Percentiles rank a stretch among this genome's conserved stretches.
Conservation (phyloP, 2,113 vertebrate genomes). For the Procavia capensis region DNA sequence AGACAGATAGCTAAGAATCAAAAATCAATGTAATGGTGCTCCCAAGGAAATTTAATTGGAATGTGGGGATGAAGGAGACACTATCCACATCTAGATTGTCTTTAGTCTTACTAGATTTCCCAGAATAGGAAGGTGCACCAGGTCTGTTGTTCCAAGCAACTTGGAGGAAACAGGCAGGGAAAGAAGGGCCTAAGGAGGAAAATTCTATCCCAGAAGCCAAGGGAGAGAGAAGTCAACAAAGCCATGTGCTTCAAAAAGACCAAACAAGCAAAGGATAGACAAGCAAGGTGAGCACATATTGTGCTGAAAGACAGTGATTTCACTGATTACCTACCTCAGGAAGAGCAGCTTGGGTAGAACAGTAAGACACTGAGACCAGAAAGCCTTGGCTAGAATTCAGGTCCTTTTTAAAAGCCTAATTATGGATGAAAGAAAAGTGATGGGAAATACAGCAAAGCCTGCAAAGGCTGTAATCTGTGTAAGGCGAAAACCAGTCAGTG, state of each 20-base stretch:
- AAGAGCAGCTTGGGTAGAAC: background rate
- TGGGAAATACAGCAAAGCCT: background rate
- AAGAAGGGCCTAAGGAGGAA: background rate
- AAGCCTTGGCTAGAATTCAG: background rate
- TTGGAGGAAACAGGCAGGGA: background rate
- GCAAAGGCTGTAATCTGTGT: too few species aligned
- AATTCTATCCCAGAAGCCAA: background rate
- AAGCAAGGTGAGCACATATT: too few species aligned
- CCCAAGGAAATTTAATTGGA: background rate
- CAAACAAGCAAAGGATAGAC: background rate
- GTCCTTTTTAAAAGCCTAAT: background rate
- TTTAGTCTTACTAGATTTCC: background rate
- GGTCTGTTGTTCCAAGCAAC: background rate
- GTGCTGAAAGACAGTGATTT: background rate
- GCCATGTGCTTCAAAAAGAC: background rate
- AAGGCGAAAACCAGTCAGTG: too few species aligned
- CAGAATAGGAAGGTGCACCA: background rate
- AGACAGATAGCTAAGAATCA: too few species aligned
- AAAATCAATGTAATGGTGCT: background rate
- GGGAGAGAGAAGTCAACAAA: background rate
- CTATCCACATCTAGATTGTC: rapidly evolving
- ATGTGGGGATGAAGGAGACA: background rate
- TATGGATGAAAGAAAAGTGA: background rate
- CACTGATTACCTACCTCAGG: background rate
- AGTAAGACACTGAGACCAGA: background rate